phyloP scores from a whole-genome alignment of 2,113 vertebrate species.

The Pelvicachromis taeniatus region DNA sequence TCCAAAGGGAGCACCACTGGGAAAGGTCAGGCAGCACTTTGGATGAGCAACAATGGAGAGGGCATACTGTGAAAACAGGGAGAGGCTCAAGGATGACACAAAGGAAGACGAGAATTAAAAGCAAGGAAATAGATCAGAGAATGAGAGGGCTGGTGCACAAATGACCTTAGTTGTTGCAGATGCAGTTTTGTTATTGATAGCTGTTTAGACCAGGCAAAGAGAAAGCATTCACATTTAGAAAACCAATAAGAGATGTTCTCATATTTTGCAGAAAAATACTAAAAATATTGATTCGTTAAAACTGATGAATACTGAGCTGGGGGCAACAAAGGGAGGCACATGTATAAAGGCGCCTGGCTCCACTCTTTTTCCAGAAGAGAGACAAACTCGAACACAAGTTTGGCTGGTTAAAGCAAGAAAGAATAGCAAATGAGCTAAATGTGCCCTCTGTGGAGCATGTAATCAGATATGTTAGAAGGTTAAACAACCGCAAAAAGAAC shows the following conservation, averaged over 20 bases:
- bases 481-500: not conserved
- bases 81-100: not conserved
- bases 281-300: not conserved
- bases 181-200: not conserved
- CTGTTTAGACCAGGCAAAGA: not conserved
- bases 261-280: not conserved
- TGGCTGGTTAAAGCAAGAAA: not conserved
- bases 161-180: not conserved
- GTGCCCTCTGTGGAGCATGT: not conserved
- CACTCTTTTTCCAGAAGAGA: rapidly evolving
- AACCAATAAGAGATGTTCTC: not conserved
- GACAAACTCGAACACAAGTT: not conserved
- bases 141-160: not conserved
- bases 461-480: not conserved
- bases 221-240: not conserved
- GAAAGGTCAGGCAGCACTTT: slow-evolving; percentile 70
- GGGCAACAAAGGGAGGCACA: not conserved
- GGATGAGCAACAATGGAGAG: slow-evolving; percentile 13
- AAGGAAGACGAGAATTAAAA: not conserved
- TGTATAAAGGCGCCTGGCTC: not conserved
- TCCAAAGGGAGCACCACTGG: slow-evolving; percentile 29
- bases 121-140: not conserved
- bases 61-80: not conserved
- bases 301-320: not conserved
- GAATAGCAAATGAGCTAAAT: not conserved